A percentile compares a stretch with the other conserved stretches of the same genome.
Conservation (phyloP, 2,888 invertebrate species). For the Pseudanteris insignis region DNA sequence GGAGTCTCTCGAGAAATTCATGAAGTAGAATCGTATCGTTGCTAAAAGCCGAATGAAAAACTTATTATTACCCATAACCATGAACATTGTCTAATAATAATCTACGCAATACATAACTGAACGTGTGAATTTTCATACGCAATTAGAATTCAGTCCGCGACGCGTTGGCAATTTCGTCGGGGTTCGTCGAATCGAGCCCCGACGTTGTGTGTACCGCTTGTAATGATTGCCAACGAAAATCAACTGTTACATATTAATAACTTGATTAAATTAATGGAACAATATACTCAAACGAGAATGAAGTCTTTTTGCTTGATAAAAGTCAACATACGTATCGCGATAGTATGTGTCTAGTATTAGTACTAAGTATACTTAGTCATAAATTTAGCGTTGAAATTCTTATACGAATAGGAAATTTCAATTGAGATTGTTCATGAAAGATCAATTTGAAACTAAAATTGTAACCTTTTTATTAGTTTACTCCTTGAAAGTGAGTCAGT, state of each 20-base stretch:
- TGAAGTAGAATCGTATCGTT: too few species aligned
- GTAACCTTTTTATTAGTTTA: too few species aligned
- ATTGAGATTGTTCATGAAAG: neutral
- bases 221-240: conserved; percentile 56
- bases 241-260: conserved; percentile 59
- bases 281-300: conserved; percentile 28
- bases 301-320: conserved; percentile 11
- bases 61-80: conserved; percentile 17
- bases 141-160: conserved; percentile 53
- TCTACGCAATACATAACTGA: conserved; percentile 30
- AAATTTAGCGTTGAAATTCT: too few species aligned
- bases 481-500: too few species aligned
- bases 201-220: conserved; percentile 46
- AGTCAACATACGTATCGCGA: too few species aligned
- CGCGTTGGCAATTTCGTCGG: conserved; percentile 52
- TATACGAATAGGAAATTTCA: too few species aligned
- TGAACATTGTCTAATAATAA: conserved; percentile 29
- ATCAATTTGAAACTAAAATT: neutral
- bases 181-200: conserved; percentile 38
- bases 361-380: conserved; percentile 10
- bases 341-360: too few species aligned
- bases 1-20: too few species aligned
- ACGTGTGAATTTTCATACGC: conserved; percentile 37
- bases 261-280: conserved; percentile 51
- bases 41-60: too few species aligned